Evolutionary conservation across 2,797 vertebrate genomes (phyloP), one percentile per base, ranked within the genome.

Genomic region (Cynodonichthys magdalenae): DNA sequence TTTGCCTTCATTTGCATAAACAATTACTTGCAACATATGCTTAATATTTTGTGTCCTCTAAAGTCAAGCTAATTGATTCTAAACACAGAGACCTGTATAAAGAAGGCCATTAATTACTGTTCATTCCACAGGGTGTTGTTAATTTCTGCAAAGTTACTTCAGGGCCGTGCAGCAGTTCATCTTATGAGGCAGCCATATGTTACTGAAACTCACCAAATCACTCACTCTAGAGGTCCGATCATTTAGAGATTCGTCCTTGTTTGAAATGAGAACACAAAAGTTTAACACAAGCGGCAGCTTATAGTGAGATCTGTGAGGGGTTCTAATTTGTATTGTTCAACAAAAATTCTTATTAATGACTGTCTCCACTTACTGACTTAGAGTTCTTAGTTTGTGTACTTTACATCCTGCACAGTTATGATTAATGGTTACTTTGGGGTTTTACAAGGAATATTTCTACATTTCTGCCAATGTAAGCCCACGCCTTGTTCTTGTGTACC

Each of bases 391-490:
- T 29, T 31, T 39, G 12, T 39, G 11, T 39, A 39, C 11, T 11
- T 39, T 39, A 15, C 66, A 69, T 56, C 53, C 14, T 66, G 55
- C 53, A 5, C 60, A 74, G 74, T 72, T 71, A 47, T 19, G 64
- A 81, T 71, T 67, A 77, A 75, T 39, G 62, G 53, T 65, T 2
- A n/a, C 84, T 71, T 39, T 46, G 31, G 59, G 77, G 62, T 71
- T 70, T 64, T 54, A 76, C 63, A 72, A 81, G 73, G 72, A 66
- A 27, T 57, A 53, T 59, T 46, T 47, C 54, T 34, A 53, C 36
- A 59, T 19, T 67, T 79, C 54, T 78, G 63, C 65, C 74, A 56
- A 76, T 77, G 44, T 75, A 74, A 73, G 75, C 67, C 66, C 59
- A 78, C 18, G 53, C 46, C 70, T 69, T 74, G 51, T 82, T 84